Percentiles rank a stretch among this genome's conserved stretches.
phyloP scores from a whole-genome alignment of 37 sponge, comb jelly and placozoan species.

The Spongilla lacustris region DNA sequence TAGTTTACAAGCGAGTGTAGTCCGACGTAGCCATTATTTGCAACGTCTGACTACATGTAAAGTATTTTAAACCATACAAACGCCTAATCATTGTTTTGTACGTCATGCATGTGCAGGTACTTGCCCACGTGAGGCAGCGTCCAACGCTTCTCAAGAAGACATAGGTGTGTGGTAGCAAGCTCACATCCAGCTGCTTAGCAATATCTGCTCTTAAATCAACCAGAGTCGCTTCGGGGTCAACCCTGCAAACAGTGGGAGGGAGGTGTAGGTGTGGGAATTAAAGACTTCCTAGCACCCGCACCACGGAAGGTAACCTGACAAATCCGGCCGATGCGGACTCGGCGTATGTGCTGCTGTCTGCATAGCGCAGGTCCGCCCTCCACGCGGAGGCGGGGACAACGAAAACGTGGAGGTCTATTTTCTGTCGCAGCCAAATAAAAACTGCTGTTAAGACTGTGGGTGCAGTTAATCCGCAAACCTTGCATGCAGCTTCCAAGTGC shows the following conservation, averaged over 20 bases:
- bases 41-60: too few species aligned
- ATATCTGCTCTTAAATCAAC: conserved; percentile 17
- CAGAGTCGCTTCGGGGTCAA: conserved; percentile 24
- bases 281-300: neutral
- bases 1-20: too few species aligned
- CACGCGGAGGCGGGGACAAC: conserved; percentile 38
- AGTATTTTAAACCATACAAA: too few species aligned
- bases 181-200: conserved; percentile 41
- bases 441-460: neutral
- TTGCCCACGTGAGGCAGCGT: conserved; percentile 47
- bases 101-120: too few species aligned
- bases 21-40: too few species aligned
- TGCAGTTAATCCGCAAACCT: neutral
- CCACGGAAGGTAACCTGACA: conserved; percentile 39
- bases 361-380: conserved; percentile 49
- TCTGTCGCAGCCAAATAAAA: neutral
- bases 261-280: too few species aligned
- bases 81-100: too few species aligned
- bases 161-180: conserved; percentile 24
- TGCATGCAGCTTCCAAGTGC: neutral
- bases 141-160: conserved; percentile 60
- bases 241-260: neutral
- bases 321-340: conserved; percentile 67
- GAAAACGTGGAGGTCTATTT: conserved; percentile 62
- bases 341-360: conserved; percentile 43